Percentiles rank a stretch among this genome's conserved stretches.
Conservation (phyloP, 1,140 invertebrate genomes). For the Hyposmocoma kahamanoa region DNA sequence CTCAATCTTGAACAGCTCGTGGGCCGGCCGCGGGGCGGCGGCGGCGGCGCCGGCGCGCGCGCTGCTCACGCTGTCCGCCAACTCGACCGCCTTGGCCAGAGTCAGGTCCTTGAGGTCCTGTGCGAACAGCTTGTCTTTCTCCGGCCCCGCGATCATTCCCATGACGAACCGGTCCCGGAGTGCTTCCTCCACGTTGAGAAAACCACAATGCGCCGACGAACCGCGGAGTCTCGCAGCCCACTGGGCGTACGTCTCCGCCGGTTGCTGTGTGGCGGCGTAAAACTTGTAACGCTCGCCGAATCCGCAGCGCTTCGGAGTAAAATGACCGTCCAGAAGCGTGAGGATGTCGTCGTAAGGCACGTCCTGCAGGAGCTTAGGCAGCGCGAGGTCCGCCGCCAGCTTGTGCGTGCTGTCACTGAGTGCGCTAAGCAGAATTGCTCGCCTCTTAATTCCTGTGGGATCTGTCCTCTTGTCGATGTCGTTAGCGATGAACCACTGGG, state of each 20-base stretch:
- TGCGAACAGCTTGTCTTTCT: background rate
- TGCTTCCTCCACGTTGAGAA: background rate
- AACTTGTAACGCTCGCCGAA: constrained; percentile 15
- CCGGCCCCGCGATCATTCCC: constrained; percentile 1
- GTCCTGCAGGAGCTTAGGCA: constrained; percentile 17
- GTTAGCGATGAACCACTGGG: constrained; percentile 26
- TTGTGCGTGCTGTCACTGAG: constrained; percentile 15
- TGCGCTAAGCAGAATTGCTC: constrained; percentile 21
- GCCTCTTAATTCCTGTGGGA: constrained; percentile 12
- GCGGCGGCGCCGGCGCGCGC: background rate
- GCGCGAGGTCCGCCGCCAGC: constrained; percentile 16
- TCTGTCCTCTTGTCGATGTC: constrained; percentile 15
- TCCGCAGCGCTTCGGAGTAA: constrained; percentile 15
- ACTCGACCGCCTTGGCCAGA: background rate
- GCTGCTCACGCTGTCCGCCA: background rate
- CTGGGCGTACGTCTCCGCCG: constrained; percentile 11
- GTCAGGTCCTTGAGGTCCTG: background rate
- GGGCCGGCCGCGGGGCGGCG: background rate
- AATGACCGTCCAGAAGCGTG: constrained; percentile 13
- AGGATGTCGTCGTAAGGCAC: constrained; percentile 19
- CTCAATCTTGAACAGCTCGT: background rate
- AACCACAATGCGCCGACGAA: background rate
- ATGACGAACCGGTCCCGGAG: background rate
- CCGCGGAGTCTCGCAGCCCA: constrained; percentile 14
- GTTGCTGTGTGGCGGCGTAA: constrained; percentile 8